phyloP scores from a whole-genome alignment of 2,797 vertebrate genomes.

The Dendrocincla tyrannina region DNA sequence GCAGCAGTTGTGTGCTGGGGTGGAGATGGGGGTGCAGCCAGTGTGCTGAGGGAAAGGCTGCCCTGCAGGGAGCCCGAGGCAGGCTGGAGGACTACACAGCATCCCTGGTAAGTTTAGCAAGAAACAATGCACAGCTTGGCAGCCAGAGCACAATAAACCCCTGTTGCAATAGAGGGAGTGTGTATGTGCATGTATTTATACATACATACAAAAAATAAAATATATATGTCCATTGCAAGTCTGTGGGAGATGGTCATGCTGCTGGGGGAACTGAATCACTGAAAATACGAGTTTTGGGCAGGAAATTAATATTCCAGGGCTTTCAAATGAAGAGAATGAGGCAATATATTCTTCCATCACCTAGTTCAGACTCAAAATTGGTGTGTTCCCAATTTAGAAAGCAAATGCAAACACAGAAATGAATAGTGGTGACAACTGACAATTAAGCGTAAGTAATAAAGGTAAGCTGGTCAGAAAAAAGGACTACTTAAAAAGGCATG shows the following conservation, averaged over 20 bases:
- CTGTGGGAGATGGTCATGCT: not conserved
- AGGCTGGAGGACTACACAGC: not conserved
- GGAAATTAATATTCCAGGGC: not conserved
- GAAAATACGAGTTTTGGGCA: not conserved
- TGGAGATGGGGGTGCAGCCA: not conserved
- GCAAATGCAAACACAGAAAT: not conserved
- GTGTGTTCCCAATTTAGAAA: not conserved
- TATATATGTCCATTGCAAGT: not conserved
- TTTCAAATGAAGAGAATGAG: not conserved
- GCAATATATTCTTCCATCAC: not conserved
- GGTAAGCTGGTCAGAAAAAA: not conserved
- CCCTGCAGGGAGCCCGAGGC: not conserved
- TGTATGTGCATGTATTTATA: too few relatives aligned
- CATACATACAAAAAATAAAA: not conserved
- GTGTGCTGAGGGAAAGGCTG: not conserved
- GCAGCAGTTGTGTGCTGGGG: not conserved
- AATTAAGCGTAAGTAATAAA: not conserved
- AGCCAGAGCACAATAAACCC: fast-evolving
- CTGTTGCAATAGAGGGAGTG: fast-evolving
- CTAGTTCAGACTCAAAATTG: not conserved
- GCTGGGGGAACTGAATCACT: not conserved
- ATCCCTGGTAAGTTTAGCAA: not conserved
- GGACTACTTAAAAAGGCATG: not conserved
- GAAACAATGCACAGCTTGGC: fast-evolving
- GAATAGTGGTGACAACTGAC: not conserved